A percentile compares a stretch with the other conserved stretches of the same genome.
These are phyloP conservation scores for Labrus mixtus DNA, from an alignment of 2,113 vertebrate genomes.

Conservation along the genomic window DNA sequence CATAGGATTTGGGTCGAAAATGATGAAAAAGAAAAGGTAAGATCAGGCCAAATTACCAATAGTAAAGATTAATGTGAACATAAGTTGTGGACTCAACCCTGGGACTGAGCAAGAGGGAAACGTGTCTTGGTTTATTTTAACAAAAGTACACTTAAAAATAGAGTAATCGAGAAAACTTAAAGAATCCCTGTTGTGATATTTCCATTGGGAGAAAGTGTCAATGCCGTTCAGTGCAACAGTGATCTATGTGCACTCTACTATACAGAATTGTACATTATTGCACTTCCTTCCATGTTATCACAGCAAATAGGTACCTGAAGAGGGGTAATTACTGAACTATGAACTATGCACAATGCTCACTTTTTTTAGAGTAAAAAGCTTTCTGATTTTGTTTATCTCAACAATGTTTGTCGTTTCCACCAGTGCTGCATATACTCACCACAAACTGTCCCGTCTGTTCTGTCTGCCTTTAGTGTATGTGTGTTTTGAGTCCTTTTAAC, in stretches of 20 bases:
- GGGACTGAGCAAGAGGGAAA: slow-evolving; percentile 76
- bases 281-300: slow-evolving; percentile 84
- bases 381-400: slow-evolving; percentile 74
- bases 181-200: slow-evolving; percentile 78
- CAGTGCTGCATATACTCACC: slow-evolving; percentile 79
- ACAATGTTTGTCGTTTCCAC: slow-evolving; percentile 78
- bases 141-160: slow-evolving; percentile 78
- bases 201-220: slow-evolving; percentile 77
- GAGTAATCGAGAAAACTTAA: slow-evolving; percentile 70
- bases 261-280: slow-evolving; percentile 82
- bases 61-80: slow-evolving; percentile 74
- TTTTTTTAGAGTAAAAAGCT: slow-evolving; percentile 84
- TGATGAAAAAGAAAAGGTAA: slow-evolving; percentile 25
- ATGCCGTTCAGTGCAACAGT: slow-evolving; percentile 85
- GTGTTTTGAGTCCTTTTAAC: slow-evolving; percentile 73
- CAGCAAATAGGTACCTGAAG: slow-evolving; percentile 80
- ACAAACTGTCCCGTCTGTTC: slow-evolving; percentile 70
- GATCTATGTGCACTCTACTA: slow-evolving; percentile 83
- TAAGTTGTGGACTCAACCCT: slow-evolving; percentile 80
- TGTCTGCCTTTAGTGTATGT: slow-evolving; percentile 74
- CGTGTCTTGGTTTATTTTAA: slow-evolving; percentile 76
- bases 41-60: slow-evolving; percentile 73
- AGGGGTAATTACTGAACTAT: slow-evolving; percentile 78
- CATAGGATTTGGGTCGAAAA: slow-evolving; percentile 20
- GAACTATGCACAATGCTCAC: slow-evolving; percentile 89